Percentiles rank a stretch among this genome's conserved stretches.
phyloP scores from a whole-genome alignment of 2,888 invertebrate species.

The Pogonocherus hispidulus region DNA sequence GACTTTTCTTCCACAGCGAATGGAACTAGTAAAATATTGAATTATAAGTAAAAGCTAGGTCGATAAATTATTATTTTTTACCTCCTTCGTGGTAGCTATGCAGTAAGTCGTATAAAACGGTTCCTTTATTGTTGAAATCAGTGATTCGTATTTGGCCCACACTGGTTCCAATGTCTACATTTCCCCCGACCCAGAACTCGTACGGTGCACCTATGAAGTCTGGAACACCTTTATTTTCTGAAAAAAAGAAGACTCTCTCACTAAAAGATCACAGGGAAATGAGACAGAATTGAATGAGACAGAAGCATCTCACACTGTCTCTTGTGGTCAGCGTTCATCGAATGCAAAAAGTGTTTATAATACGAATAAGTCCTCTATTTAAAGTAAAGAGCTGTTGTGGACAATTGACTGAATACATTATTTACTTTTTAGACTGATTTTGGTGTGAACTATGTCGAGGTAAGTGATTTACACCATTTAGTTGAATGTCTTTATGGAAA shows the following conservation, averaged over 20 bases:
- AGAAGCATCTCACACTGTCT: too few species aligned
- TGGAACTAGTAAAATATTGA: conserved; percentile 76
- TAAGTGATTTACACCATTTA: too few species aligned
- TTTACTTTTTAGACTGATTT: too few species aligned
- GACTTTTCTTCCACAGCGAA: conserved; percentile 91
- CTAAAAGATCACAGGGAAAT: too few species aligned
- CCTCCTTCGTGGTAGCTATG: conserved; percentile 90
- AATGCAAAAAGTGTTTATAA: too few species aligned
- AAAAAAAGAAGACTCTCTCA: conserved; percentile 50
- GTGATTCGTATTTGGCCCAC: conserved; percentile 87
- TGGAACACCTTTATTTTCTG: conserved; percentile 74
- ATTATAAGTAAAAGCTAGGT: not conserved
- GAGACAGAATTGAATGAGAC: too few species aligned
- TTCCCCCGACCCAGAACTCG: conserved; percentile 92
- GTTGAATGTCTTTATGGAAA: too few species aligned
- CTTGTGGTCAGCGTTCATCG: too few species aligned
- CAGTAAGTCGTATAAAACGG: conserved; percentile 81
- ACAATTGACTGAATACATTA: too few species aligned
- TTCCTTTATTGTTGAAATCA: conserved; percentile 77
- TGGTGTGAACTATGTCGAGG: too few species aligned
- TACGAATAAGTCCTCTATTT: too few species aligned
- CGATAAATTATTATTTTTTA: conserved; percentile 53
- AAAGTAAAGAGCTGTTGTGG: too few species aligned
- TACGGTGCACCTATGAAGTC: conserved; percentile 89
- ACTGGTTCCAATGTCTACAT: conserved; percentile 86